Base-by-base conservation (phyloP, 2,888 invertebrate species). In the Pterostichus madidus region DNA sequence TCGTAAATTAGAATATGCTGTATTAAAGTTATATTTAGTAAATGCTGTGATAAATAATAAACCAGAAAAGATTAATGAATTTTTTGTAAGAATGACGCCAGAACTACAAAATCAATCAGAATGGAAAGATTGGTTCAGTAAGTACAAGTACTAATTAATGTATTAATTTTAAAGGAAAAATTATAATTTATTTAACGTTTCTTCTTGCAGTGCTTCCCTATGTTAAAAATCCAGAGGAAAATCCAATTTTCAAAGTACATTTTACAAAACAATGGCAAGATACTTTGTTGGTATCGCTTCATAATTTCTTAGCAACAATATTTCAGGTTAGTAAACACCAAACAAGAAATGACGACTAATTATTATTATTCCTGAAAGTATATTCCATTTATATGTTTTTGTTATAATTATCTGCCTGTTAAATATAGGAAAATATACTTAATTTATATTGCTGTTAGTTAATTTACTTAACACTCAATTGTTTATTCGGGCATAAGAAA, bases 91-190 rank as follows among this genome's bases (percentile, higher is more conserved):
- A 91, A 93, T 98, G 93, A 93, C 97, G 5, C 92, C 95, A 13
- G 97, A 98, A 86, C 90, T 99, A 64, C 97, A 98, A 88, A 94
- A 94, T 73, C 97, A 97, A 88, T 92, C 92, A 83, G 99, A 99
- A 89, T 99, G 98, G 97, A 97, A 95, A 88, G 99, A 99, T 86
- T 99, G 99, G 99, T 99, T 98, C 91, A 96, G 98, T 98, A 93
- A 92, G 94, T 92, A 82, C 53, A 15, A 80, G 3, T 24, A 24
- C 24, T 24, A 24, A 24, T 24, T 24, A 2, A 17, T 6, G 15
- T 17, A 49, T 49, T 46, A n/a, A 68, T 13, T 56, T 49, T 79
- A 31, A 82, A 49, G 75, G 68, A 59, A 75, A 80, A 82, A 32
- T 64, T 79, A 79, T 80, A 52, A 32, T 15, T n/a, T n/a, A n/a